Conservation (phyloP, 2,113 vertebrate species). For the Seriola dumerili region DNA sequence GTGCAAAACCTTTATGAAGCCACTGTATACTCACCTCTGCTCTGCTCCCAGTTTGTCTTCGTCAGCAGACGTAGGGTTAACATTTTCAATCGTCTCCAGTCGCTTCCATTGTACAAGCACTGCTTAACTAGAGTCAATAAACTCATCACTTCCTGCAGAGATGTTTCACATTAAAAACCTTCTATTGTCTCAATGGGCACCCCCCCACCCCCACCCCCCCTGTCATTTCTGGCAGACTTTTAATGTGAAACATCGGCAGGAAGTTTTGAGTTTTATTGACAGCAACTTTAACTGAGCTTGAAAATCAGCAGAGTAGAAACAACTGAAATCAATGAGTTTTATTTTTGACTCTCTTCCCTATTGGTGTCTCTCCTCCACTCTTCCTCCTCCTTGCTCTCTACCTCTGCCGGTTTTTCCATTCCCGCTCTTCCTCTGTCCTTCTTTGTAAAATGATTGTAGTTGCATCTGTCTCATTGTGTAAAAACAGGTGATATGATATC, state of each 20-base stretch:
- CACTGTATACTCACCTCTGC: background rate
- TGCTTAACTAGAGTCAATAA: background rate
- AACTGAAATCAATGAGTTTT: background rate
- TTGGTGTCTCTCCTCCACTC: background rate
- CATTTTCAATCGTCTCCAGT: background rate
- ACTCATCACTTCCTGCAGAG: background rate
- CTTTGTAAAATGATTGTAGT: constrained; percentile 50
- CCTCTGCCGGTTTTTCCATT: background rate
- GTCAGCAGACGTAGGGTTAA: background rate
- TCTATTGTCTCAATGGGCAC: background rate
- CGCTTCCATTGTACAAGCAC: background rate
- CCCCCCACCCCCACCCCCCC: background rate
- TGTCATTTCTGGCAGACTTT: background rate
- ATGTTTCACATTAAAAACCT: constrained; percentile 14
- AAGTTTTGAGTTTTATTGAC: background rate
- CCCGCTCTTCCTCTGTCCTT: background rate
- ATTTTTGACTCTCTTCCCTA: background rate
- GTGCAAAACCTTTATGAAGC: background rate
- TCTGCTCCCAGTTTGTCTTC: background rate
- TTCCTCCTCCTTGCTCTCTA: background rate
- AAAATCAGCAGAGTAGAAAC: background rate
- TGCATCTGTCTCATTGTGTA: constrained; percentile 66
- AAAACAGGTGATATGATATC: constrained; percentile 73
- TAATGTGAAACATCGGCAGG: constrained; percentile 26
- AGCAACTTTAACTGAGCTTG: background rate